Percentiles rank a stretch among this genome's conserved stretches.
Evolutionary conservation across 2,113 vertebrate species (phyloP).

Genomic region (Malurus alboscapulatus): DNA sequence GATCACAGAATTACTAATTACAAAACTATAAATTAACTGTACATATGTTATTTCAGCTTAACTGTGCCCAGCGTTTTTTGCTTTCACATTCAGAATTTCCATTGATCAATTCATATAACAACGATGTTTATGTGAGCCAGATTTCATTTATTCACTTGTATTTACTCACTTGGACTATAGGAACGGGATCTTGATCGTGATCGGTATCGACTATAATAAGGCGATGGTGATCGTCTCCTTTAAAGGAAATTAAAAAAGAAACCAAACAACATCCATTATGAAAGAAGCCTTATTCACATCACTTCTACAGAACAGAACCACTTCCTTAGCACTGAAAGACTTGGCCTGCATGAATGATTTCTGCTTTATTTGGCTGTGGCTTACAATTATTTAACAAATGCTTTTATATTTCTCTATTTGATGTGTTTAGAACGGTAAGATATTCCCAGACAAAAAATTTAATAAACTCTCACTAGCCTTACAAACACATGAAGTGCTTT

Average conservation of each 20-base stretch:
- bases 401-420: conserved; percentile 11
- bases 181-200: conserved; percentile 90
- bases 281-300: conserved; percentile 45
- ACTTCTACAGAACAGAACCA: conserved; percentile 28
- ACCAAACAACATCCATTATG: conserved; percentile 13
- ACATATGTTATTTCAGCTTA: neutral
- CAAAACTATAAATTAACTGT: neutral
- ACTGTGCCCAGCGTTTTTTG: neutral
- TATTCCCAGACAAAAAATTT: conserved; percentile 14
- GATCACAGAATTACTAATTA: neutral
- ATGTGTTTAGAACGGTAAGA: neutral
- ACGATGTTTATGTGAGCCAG: neutral
- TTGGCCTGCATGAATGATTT: conserved; percentile 40
- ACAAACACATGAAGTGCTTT: neutral
- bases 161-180: conserved; percentile 89
- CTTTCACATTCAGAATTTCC: neutral
- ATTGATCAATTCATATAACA: neutral
- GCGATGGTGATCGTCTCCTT: conserved; percentile 89
- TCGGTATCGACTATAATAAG: conserved; percentile 90
- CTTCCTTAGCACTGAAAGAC: conserved; percentile 25
- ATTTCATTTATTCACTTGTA: neutral
- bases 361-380: conserved; percentile 25
- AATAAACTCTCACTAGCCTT: conserved; percentile 4
- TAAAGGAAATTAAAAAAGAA: conserved; percentile 56
- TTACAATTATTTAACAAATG: conserved; percentile 32